Percentiles rank a stretch among this genome's conserved stretches.
Conservation (phyloP, 2,797 vertebrate genomes). For the Apogon talboti region DNA sequence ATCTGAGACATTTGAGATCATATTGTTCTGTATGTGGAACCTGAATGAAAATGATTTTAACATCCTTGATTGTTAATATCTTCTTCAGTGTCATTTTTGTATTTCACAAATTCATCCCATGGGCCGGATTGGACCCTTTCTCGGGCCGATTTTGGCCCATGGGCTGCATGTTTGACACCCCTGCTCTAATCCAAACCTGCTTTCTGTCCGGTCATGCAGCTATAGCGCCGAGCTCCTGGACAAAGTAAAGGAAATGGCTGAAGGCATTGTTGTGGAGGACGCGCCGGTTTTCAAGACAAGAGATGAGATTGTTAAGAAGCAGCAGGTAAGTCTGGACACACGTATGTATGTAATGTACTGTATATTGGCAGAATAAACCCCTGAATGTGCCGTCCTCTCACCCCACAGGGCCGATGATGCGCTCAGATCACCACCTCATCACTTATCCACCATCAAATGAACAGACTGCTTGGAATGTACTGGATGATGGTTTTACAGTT, state of each 20-base stretch:
- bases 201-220: constrained; percentile 60
- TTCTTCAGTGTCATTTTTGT: too few relatives aligned
- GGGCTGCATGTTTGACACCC: not conserved
- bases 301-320: constrained; percentile 89
- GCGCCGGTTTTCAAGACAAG: constrained; percentile 90
- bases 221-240: constrained; percentile 87
- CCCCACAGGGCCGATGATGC: constrained; percentile 64
- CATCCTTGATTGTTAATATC: too few relatives aligned
- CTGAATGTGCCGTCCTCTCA: constrained; percentile 14
- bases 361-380: too few relatives aligned
- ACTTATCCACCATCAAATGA: too few relatives aligned
- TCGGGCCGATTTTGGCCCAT: too few relatives aligned
- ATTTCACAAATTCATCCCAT: too few relatives aligned
- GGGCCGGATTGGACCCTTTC: too few relatives aligned
- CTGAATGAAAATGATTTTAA: too few relatives aligned
- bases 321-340: constrained; percentile 69
- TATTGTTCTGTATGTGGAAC: too few relatives aligned
- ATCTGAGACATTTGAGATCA: too few relatives aligned
- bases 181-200: not conserved
- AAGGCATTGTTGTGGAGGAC: constrained; percentile 88
- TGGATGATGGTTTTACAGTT: not conserved
- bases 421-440: too few relatives aligned
- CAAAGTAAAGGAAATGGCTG: constrained; percentile 88
- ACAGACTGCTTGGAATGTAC: not conserved
- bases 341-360: too few relatives aligned